Base-by-base conservation (phyloP, 2,797 vertebrate genomes). In the Cyprinella venusta region DNA sequence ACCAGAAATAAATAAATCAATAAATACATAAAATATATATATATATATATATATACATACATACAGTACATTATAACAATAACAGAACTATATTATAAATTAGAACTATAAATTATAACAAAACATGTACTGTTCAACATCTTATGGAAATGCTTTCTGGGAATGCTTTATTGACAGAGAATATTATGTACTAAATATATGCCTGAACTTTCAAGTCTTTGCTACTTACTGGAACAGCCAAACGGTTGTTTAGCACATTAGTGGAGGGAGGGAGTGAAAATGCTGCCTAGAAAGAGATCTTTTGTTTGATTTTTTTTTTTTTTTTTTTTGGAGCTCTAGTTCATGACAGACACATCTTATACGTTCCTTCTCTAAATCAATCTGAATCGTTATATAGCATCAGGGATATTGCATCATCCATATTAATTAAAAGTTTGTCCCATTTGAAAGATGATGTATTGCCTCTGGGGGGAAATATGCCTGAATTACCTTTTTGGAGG, bases 361-460 rank as follows among this genome's bases (percentile, higher is more conserved):
- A 30, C 42, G 12, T 52, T 48, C 6, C 42, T 79, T 52, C 26
- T 63, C 8, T 48, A 33, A 48, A 64, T 64, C 19, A 64, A 2
- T 81, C 26, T 48, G 80, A 74, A 74, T 38, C 24, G 4, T 64
- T 52, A 50, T 36, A 30, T 7, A 88, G 89, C 91, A 93, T 93
- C 92, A 89, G 91, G 91, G 92, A 88, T 90, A 89, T 80, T 75
- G 85, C 88, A 90, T 92, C 90, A 90, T 85, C 88, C 86, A 83
- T 91, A 91, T 93, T 93, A 92, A 94, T 94, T 93, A 94, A 93
- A 93, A 91, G 86, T 79, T 89, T 86, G 86, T 89, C 86, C 59
- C 86, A 90, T 82, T 89, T 90, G 88, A 87, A 89, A 89, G 87
- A 84, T 93, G 91, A 93, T 91, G 88, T 88, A 91, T 89, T 83